Evolutionary conservation across 2,797 vertebrate genomes (phyloP).

Genomic region (Cirrhinus mrigala): DNA sequence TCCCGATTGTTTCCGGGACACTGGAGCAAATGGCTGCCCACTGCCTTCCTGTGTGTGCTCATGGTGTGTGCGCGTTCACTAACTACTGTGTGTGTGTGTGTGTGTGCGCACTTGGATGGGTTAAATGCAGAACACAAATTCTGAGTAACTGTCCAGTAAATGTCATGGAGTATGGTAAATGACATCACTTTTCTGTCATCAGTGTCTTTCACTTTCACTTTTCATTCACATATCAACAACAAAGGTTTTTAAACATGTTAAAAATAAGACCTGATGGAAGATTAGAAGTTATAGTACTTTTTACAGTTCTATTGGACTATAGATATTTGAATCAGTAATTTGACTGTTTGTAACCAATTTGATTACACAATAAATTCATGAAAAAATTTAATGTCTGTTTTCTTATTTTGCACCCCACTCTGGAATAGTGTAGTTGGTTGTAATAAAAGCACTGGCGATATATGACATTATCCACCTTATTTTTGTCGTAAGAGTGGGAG

Average conservation of each 20-base stretch:
- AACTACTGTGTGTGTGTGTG: too few relatives aligned
- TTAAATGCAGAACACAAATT: constrained; percentile 4
- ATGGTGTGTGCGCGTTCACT: too few relatives aligned
- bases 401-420: neutral
- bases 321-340: too few relatives aligned
- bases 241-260: neutral
- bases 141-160: too few relatives aligned
- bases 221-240: too few relatives aligned
- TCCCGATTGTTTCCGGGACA: neutral
- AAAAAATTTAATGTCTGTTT: neutral
- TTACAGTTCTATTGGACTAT: neutral
- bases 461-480: too few relatives aligned
- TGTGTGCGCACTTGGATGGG: too few relatives aligned
- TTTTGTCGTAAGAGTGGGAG: too few relatives aligned
- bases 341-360: neutral
- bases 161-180: too few relatives aligned
- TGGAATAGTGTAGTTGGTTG: neutral
- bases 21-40: neutral
- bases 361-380: neutral
- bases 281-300: neutral
- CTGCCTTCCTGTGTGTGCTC: neutral
- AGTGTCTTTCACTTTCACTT: neutral
- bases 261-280: neutral
- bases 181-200: too few relatives aligned
- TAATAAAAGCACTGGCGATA: neutral